Evolutionary conservation across 2,888 invertebrate genomes (phyloP), one percentile per base, ranked within the genome.

Genomic region (Emmelina monodactyla): DNA sequence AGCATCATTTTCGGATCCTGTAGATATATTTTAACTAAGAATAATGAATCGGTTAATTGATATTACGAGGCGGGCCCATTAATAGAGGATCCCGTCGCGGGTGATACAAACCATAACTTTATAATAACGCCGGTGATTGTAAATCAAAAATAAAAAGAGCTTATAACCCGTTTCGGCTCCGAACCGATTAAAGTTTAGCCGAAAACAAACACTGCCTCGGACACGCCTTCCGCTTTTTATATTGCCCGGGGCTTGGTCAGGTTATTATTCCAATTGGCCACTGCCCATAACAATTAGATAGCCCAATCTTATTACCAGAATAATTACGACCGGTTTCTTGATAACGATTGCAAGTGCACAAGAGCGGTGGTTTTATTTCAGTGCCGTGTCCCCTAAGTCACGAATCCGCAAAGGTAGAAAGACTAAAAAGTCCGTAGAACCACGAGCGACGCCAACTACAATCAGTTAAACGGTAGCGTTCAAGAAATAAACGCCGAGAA

Each of bases 71-170:
- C 57, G 58, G 57, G 61, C 63, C 62, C 57, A 58, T 59, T 55
- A 59, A 62, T 48, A 40, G 37, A 35, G 43, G 14, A 32, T 9
- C 44, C 55, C 58, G 49, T 55, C 50, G 52, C 59, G 51, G 55
- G 57, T 60, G 58, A 64, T 59, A 58, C 43, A 37, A 59, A 53
- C 60, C 57, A 63, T 61, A 62, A 61, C 58, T 61, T 64, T 49
- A 63, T 70, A 69, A 67, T 69, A 68, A 75, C 63, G 63, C 58
- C 66, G 60, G 63, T 58, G 51, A 59, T 62, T 62, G 76, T 75
- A 76, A 78, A 76, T 78, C 68, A 72, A 63, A n/a, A 70, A 71
- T 72, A 72, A 75, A 11, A 67, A 63, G 57, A n/a, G 56, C 53
- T 62, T 62, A 65, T 61, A 55, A 56, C 56, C 52, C 53, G 54